phyloP scores from a whole-genome alignment of 1,140 invertebrate species.

The Pseudachorutes palmiensis region DNA sequence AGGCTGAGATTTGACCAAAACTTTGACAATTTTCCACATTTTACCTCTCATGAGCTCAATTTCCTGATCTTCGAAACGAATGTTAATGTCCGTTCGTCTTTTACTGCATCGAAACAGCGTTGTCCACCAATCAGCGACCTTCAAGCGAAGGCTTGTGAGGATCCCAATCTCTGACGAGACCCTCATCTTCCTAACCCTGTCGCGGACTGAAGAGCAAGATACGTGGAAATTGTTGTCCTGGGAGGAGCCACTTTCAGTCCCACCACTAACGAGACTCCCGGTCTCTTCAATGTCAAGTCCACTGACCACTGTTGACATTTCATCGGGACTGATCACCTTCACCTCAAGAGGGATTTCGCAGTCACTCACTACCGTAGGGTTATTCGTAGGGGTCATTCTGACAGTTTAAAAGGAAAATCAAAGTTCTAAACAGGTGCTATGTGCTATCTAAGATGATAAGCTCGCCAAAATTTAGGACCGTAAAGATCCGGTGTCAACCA shows the following conservation, averaged over 20 bases:
- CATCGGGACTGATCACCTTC: background rate
- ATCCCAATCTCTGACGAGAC: background rate
- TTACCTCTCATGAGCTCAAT: slow-evolving; percentile 32
- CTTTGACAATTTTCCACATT: too few species aligned
- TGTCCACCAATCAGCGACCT: slow-evolving; percentile 14
- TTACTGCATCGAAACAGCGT: background rate
- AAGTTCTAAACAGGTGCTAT: background rate
- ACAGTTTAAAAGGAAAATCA: background rate
- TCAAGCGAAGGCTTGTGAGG: background rate
- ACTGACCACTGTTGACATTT: background rate
- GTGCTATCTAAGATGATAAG: slow-evolving; percentile 34
- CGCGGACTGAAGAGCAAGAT: background rate
- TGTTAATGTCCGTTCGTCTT: background rate
- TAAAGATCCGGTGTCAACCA: background rate
- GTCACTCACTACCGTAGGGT: background rate
- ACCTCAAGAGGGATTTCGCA: background rate
- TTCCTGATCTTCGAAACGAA: slow-evolving; percentile 30
- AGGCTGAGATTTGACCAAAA: too few species aligned
- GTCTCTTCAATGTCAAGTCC: background rate
- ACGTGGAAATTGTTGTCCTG: slow-evolving; percentile 3
- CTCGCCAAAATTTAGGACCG: slow-evolving; percentile 35
- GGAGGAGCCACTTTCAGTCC: background rate
- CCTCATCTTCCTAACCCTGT: background rate
- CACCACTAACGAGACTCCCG: too few species aligned
- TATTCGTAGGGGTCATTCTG: background rate